Percentiles rank a stretch among this genome's conserved stretches.
Conservation (phyloP, 2,888 invertebrate species). For the Ophonus ardosiacus region DNA sequence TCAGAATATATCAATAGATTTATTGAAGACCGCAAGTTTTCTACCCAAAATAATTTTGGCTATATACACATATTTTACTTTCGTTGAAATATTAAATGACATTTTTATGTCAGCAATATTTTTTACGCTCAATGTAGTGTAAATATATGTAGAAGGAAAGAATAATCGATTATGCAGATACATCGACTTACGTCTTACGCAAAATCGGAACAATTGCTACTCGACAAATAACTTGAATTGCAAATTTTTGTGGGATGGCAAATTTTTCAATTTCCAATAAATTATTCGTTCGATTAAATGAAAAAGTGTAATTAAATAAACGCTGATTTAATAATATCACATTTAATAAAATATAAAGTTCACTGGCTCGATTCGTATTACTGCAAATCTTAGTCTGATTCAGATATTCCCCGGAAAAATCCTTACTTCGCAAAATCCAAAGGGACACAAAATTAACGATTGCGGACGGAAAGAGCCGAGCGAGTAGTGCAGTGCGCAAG, state of each 20-base stretch:
- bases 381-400: slow-evolving; percentile 28
- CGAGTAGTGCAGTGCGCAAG: slow-evolving; percentile 55
- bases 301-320: slow-evolving; percentile 31
- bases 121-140: slow-evolving; percentile 24
- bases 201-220: slow-evolving; percentile 3
- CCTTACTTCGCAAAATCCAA: slow-evolving; percentile 56
- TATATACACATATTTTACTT: not conserved
- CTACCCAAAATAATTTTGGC: not conserved
- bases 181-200: not conserved
- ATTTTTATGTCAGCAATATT: slow-evolving; percentile 22
- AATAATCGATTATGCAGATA: slow-evolving; percentile 17
- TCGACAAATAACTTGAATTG: slow-evolving; percentile 4
- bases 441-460: slow-evolving; percentile 56
- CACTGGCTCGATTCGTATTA: slow-evolving; percentile 14
- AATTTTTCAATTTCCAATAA: slow-evolving; percentile 18
- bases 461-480: slow-evolving; percentile 53
- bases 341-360: slow-evolving; percentile 49
- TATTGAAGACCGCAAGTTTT: not conserved
- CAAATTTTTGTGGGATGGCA: not conserved
- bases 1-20: too few relatives aligned
- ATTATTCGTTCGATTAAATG: not conserved
- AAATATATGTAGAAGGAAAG: not conserved
- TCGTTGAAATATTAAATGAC: not conserved
- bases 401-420: slow-evolving; percentile 46
- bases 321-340: slow-evolving; percentile 27